phyloP scores from a whole-genome alignment of 2,113 vertebrate genomes.

The Hypomesus transpacificus region DNA sequence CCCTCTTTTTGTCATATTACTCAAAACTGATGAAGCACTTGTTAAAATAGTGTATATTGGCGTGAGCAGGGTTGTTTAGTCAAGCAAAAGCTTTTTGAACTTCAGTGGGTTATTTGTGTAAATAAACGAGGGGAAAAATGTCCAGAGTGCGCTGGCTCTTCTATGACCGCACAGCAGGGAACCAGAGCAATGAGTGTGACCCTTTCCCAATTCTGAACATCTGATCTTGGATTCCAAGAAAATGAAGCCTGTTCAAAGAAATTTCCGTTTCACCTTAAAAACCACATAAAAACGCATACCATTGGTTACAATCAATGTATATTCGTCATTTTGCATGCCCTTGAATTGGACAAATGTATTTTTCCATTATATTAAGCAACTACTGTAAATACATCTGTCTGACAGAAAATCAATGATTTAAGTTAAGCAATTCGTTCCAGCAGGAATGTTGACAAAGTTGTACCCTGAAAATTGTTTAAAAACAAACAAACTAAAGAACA shows the following conservation, averaged over 20 bases:
- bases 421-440: neutral
- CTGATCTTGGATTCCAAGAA: neutral
- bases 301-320: no score
- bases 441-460: neutral
- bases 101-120: neutral
- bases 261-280: no score
- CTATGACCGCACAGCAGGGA: constrained; percentile 13
- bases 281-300: no score
- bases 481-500: neutral
- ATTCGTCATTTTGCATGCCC: no score
- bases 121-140: constrained; percentile 15
- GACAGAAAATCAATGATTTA: neutral
- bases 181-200: neutral
- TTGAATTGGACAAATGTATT: no score
- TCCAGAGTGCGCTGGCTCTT: neutral
- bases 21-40: neutral
- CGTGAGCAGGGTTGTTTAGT: neutral
- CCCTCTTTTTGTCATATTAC: no score
- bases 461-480: neutral
- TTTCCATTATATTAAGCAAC: no score
- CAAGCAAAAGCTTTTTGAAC: constrained; percentile 8
- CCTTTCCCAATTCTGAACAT: neutral
- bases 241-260: no score
- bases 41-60: neutral
- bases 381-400: no score